Evolutionary conservation across 1,140 invertebrate genomes (phyloP), one percentile per base, ranked within the genome.

Genomic region (Orius insidiosus): DNA sequence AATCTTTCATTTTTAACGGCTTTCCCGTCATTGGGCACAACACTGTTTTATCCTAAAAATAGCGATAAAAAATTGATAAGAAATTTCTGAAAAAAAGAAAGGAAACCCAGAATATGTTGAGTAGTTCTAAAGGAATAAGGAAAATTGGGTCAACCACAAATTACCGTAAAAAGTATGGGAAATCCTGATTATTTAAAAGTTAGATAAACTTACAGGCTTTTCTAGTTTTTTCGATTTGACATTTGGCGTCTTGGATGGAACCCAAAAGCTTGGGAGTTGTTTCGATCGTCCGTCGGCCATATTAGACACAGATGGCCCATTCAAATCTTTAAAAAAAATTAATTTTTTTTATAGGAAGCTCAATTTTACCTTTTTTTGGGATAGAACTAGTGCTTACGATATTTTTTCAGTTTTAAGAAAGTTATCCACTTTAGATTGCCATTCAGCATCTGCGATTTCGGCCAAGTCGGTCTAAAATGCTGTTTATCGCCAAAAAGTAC

Each of bases 241-340:
- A 58, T 83, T 75, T 1, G 92, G 90, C n/a, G 92, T 85, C 57
- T 93, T 76, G 2, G 84, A 83, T 7, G 95, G 94, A 47, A 98
- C 75, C 95, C 95, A 99, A 64, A 98, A 99, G 68, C 89, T 95
- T 0, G 92, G 92, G 32, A 98, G 66, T 50, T 78, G 60, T 58
- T 84, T 88, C 15, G 75, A 72, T 38, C 67, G 65, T 1, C 71
- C 72, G 52, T 68, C 66, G 4, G 63, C 59, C 81, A 87, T 85
- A 55, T 87, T 87, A 2, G 81, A 86, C 37, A 87, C 75, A 0
- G 79, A 78, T 10, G 63, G 53, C 32, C n/a, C n/a, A n/a, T n/a
- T n/a, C n/a, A n/a, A n/a, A n/a, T n/a, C n/a, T n/a, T n/a, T n/a
- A n/a, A n/a, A n/a, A n/a, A n/a, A n/a, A n/a, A n/a, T n/a, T n/a